Evolutionary conservation across 2,888 invertebrate genomes (phyloP).

Genomic region (Lasioglossum morio): DNA sequence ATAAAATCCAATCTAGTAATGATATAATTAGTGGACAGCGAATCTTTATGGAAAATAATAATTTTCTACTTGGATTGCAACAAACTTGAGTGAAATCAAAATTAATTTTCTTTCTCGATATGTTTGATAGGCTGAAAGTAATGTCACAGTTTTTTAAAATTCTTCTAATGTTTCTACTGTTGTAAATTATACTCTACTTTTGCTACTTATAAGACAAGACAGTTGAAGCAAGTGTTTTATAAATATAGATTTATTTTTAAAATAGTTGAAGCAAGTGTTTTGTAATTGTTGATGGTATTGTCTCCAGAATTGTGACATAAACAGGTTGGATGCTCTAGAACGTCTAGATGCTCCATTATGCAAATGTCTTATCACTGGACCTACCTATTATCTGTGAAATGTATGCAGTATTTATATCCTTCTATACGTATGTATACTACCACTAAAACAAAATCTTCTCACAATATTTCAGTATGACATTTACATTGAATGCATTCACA

Average conservation of each 20-base stretch:
- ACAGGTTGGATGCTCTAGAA: background rate
- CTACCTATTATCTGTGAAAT: background rate
- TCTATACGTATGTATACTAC: background rate
- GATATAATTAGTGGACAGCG: no score
- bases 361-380: background rate
- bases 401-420: background rate
- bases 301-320: background rate
- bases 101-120: no score
- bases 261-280: background rate
- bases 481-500: background rate
- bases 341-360: background rate
- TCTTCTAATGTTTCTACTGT: no score
- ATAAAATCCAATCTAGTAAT: no score
- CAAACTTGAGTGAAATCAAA: no score
- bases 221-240: background rate
- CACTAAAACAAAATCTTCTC: background rate
- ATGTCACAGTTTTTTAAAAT: no score
- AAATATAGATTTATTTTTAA: background rate
- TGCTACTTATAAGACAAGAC: background rate
- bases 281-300: background rate
- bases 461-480: background rate
- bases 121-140: no score
- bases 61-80: no score
- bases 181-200: no score
- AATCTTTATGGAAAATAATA: no score